phyloP scores from a whole-genome alignment of 2,797 vertebrate species.

The Peromyscus eremicus region DNA sequence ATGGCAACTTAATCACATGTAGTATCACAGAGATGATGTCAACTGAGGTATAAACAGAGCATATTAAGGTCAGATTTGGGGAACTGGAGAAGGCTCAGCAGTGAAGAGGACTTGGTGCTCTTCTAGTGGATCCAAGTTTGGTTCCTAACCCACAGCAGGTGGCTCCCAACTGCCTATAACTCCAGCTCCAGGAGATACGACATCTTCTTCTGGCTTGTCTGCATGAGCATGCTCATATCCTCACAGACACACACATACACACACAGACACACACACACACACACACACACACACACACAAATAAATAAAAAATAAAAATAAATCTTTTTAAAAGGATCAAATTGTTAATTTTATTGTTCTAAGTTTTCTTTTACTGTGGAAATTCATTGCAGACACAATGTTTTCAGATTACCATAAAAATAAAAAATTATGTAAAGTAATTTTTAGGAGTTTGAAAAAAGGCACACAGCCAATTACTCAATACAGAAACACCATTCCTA shows the following conservation, averaged over 20 bases:
- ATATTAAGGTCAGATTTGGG: background rate
- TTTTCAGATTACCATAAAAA: background rate
- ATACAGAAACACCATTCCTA: background rate
- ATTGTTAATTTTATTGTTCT: background rate
- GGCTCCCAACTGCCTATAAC: background rate
- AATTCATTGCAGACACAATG: background rate
- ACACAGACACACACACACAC: background rate
- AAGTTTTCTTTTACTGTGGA: background rate
- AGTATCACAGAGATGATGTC: fast-evolving
- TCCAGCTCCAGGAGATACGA: too few relatives aligned
- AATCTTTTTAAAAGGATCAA: background rate
- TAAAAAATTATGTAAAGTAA: background rate
- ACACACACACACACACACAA: background rate
- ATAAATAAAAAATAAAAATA: background rate
- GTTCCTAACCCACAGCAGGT: background rate
- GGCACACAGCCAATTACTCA: background rate
- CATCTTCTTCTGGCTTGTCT: background rate
- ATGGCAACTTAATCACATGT: too few relatives aligned
- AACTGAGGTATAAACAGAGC: background rate
- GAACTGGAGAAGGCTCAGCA: background rate
- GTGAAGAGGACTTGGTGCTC: background rate
- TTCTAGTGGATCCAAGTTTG: background rate
- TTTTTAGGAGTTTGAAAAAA: slow-evolving; percentile 12
- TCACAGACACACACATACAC: background rate
- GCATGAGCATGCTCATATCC: background rate